Base-by-base conservation (phyloP, 2,113 vertebrate species). In the Regulus satrapa region DNA sequence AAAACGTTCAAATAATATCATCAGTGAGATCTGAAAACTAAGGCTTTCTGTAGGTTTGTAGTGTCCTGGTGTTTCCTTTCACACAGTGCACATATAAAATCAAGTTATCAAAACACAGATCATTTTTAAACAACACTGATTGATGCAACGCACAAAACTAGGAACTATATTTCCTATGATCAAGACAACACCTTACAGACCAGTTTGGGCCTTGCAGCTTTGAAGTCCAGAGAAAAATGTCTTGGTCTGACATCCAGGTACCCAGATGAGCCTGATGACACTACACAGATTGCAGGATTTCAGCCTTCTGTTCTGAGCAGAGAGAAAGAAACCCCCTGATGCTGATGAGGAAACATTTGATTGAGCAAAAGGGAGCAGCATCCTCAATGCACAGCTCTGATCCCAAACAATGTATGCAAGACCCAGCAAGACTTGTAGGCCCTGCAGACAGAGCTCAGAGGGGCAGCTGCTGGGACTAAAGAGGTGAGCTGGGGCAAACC, bases 21-120 rank as follows among this genome's bases (percentile, higher is more conserved):
- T 85, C 62, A 54, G 80, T 91, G 92, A 89, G 96, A 77, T 90
- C n/a, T 71, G 86, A 97, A 97, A 97, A 96, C 98, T 97, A 97
- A 98, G 98, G 97, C 97, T 95, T 95, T 97, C 95, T 97, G 96
- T 96, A 96, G 96, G 85, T 94, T 95, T 98, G 86, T 96, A 83
- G 94, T 95, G 97, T 95, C 69, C 81, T 89, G 85, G 68, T 90
- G 74, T 97, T 97, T 96, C 54, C 81, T 89, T 95, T 85, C 88
- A 92, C 89, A 94, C 82, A 95, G 95, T 86, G 68, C 67, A 95
- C 68, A 89, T 97, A 97, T 91, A 92, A 97, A 98, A 97, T 88
- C 48, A 80, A 95, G 74, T 95, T 95, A 97, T 92, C 93, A 87
- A 97, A 98, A 96, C 85, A 92, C 23, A 2, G 52, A 93, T 84